Conservation (phyloP, 2,113 vertebrate species). For the Piprites chloris region DNA sequence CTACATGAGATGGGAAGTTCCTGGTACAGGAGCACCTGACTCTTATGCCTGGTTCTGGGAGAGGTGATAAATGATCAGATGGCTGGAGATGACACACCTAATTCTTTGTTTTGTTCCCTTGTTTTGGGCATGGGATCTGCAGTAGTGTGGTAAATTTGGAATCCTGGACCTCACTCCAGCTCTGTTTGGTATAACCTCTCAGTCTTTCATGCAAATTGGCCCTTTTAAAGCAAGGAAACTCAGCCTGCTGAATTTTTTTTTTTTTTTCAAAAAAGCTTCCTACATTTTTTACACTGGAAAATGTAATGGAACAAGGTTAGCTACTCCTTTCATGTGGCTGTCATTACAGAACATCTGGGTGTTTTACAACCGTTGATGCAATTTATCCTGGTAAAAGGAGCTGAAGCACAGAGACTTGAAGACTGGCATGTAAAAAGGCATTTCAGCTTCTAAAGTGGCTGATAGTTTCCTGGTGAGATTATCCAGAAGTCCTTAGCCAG, state of each 20-base stretch:
- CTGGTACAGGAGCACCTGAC: accelerated
- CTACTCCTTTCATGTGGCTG: neutral
- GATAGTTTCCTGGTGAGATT: neutral
- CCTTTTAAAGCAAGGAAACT: neutral
- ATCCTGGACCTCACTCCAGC: neutral
- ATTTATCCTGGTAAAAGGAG: neutral
- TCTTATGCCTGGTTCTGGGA: neutral
- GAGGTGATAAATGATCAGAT: neutral
- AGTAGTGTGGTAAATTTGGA: accelerated
- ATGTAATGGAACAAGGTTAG: neutral
- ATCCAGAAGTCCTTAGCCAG: neutral
- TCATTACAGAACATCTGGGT: neutral
- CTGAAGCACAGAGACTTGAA: neutral
- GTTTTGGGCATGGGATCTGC: neutral
- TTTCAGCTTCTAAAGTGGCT: neutral
- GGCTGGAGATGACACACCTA: neutral
- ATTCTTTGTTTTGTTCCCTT: neutral
- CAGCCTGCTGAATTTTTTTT: neutral
- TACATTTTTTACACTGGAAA: accelerated
- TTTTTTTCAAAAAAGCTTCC: neutral
- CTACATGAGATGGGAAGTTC: neutral
- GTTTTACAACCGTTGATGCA: neutral
- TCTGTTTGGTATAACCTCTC: neutral
- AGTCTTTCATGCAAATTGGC: neutral
- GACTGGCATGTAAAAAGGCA: neutral